phyloP scores from a whole-genome alignment of 2,797 vertebrate genomes.

The Harpagifer antarcticus region DNA sequence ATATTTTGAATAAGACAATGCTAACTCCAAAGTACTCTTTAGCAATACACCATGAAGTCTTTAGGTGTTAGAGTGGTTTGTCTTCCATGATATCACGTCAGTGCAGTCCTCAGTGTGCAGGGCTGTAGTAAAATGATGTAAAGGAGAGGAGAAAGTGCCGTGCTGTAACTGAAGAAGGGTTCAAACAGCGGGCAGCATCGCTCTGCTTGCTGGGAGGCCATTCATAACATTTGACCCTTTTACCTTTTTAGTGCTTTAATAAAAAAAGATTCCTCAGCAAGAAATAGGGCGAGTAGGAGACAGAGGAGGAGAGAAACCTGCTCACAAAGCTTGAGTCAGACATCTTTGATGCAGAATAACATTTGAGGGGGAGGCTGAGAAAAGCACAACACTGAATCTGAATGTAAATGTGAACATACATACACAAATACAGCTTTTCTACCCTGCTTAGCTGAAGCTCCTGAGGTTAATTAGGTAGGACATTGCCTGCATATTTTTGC shows the following conservation, averaged over 20 bases:
- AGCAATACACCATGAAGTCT: neutral
- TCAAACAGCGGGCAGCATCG: slow-evolving; percentile 64
- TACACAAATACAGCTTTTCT: slow-evolving; percentile 18
- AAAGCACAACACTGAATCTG: slow-evolving; percentile 19
- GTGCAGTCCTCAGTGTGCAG: neutral
- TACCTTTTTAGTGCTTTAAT: slow-evolving; percentile 37
- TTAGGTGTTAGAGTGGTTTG: neutral
- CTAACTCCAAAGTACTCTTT: neutral
- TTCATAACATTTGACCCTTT: slow-evolving; percentile 56
- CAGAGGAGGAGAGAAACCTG: neutral
- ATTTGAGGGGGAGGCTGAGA: slow-evolving; percentile 1
- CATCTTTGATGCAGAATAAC: neutral
- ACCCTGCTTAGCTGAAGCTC: slow-evolving; percentile 24
- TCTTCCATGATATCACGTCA: neutral
- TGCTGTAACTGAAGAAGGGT: slow-evolving; percentile 62
- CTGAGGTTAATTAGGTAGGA: slow-evolving; percentile 68
- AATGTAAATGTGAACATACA: slow-evolving; percentile 7
- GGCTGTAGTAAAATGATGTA: slow-evolving; percentile 6
- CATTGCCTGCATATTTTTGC: slow-evolving; percentile 60
- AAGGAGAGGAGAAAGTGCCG: slow-evolving; percentile 10
- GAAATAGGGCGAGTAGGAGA: neutral
- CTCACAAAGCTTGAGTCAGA: neutral
- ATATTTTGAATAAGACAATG: neutral
- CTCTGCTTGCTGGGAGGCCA: slow-evolving; percentile 49
- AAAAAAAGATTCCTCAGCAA: neutral